Base-by-base conservation (phyloP, 2,888 invertebrate species). In the Tanypteryx hageni region DNA sequence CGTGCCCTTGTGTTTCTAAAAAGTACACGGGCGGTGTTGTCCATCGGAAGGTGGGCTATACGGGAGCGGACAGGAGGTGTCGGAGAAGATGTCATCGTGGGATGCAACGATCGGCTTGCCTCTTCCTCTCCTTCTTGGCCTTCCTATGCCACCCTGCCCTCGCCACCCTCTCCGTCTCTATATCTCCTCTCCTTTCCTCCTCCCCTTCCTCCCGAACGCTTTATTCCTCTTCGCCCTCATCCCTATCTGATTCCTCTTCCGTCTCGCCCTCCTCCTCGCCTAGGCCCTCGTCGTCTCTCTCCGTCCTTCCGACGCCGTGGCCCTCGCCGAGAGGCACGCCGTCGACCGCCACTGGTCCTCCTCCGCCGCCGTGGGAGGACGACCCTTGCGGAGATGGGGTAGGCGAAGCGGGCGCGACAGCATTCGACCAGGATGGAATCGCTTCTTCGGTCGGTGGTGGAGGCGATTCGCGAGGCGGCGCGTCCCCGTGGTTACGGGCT, bases 361-460 rank as follows among this genome's bases (percentile, higher is more conserved):
- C 59, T 13, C 58, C 59, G 0, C 86, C 31, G 13, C 89, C 89
- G n/a, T 89, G 89, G 89, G 89, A 89, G 44, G 89, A 89, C 64
- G 89, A 89, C 1, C 89, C 89, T 11, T 89, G 89, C 44, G 89
- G 89, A 22, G 89, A n/a, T 5, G n/a, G 76, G 18, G 31, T 1
- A 44, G 44, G 1, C 5, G 44, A 44, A 44, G 44, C 44, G 44
- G 44, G 3, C 44, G 44, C 44, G 44, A 5, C 81, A n/a, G 81
- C 81, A 31, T 7, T n/a, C 68, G 44, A 11, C 27, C 16, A 11
- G 31, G 57, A 83, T 10, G 81, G 81, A 16, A 57, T 16, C 10
- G 9, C 9, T 57, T 57, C 27, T 22, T 22, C 22, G 89, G 44
- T 44, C 44, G 44, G 44, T 44, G 44, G 44, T 5, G n/a, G n/a